Base-by-base conservation (phyloP, 2,113 vertebrate species). In the Sceloporus undulatus region DNA sequence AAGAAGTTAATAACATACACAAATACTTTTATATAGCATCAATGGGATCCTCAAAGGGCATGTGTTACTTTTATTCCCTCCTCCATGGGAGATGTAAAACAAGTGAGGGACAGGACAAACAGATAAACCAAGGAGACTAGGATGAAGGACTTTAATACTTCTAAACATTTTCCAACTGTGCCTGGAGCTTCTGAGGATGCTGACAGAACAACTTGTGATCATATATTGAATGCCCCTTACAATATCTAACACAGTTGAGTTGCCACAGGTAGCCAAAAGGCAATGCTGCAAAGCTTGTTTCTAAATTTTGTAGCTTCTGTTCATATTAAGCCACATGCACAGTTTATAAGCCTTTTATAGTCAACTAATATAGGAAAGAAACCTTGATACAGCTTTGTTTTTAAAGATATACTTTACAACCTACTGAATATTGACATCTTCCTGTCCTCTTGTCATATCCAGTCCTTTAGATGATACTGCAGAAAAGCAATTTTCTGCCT, bases 401-500 rank as follows among this genome's bases (percentile, higher is more conserved):
- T 94, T 92, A 92, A 94, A 91, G 91, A 88, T 95, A 87, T 93
- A 92, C 93, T 92, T 94, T 96, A 95, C 95, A 88, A 91, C 93
- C 91, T 70, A 34, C 92, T 90, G 87, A 62, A 68, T 74, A 95
- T 94, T 96, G 96, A 96, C 96, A 96, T 96, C 92, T 94, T 93
- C 95, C 94, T 97, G 95, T 97, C 95, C 93, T 93, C 94, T 90
- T 96, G 96, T 97, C 96, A 96, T 91, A 94, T 95, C 87, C 93
- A 95, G 92, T 97, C 95, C 96, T 96, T 97, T 95, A 96, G 95
- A 96, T 94, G 92, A 94, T 90, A 86, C 90, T 93, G 90, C 93
- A 96, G 93, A 96, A 97, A 97, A 97, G 96, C 95, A 97, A 97
- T 97, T 97, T 97, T 97, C 96, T 97, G 96, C 96, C 96, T 97